Conservation (phyloP, 2,113 vertebrate genomes). For the Actinemys pallida region DNA sequence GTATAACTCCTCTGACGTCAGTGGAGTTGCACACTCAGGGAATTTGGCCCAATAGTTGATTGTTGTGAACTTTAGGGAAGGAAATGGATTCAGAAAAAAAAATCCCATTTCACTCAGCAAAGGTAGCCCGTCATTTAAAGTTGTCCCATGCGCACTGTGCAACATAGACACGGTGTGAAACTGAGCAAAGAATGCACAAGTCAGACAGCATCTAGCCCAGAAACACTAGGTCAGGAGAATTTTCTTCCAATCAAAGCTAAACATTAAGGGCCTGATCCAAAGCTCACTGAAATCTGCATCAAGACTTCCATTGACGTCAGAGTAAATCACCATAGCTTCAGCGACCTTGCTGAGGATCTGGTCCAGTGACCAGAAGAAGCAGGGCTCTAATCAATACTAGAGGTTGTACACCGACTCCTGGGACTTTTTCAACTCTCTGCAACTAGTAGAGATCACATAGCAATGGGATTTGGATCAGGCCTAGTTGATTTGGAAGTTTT, state of each 20-base stretch:
- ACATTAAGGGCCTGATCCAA: neutral
- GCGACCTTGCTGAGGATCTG: neutral
- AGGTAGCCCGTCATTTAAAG: neutral
- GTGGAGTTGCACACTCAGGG: neutral
- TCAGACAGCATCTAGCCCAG: neutral
- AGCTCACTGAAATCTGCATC: neutral
- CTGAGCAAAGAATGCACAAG: neutral
- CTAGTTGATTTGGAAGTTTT: neutral
- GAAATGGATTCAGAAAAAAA: neutral
- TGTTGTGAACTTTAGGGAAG: neutral
- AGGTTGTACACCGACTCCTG: neutral
- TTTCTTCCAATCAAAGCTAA: neutral
- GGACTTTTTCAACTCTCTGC: neutral
- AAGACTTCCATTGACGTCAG: neutral
- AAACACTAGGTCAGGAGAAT: neutral
- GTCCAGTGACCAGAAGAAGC: neutral
- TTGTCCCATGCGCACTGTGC: neutral
- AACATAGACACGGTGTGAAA: neutral
- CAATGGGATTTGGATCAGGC: accelerated
- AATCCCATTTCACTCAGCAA: neutral
- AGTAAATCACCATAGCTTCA: neutral
- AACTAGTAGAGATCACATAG: neutral
- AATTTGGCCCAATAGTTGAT: neutral
- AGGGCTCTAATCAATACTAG: neutral
- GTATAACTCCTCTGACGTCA: neutral